Conservation (phyloP, 1,140 invertebrate species). For the Medauroidea extradentata region DNA sequence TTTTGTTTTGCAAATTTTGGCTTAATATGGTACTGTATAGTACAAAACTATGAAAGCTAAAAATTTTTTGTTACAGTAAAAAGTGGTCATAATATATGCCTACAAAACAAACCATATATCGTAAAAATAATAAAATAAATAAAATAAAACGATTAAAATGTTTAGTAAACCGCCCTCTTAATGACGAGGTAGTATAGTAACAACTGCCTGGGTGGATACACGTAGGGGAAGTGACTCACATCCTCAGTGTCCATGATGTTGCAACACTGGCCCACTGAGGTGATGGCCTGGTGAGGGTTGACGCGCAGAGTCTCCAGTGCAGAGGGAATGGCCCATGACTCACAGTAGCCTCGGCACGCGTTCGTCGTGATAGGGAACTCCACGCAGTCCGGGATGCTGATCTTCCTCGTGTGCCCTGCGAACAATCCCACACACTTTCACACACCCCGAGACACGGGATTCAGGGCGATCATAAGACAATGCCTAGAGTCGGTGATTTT, state of each 20-base stretch:
- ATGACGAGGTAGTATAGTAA: too few species aligned
- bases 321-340: conserved; percentile 70
- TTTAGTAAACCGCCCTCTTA: too few species aligned
- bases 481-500: too few species aligned
- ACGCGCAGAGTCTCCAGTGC: conserved; percentile 49
- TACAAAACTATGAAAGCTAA: too few species aligned
- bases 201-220: too few species aligned
- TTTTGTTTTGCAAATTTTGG: too few species aligned
- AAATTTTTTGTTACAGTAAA: too few species aligned
- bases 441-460: neutral
- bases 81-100: too few species aligned
- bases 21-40: too few species aligned
- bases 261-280: conserved; percentile 83
- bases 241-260: conserved; percentile 84
- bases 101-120: too few species aligned
- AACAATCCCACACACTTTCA: conserved; percentile 13
- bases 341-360: conserved; percentile 80
- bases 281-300: conserved; percentile 65
- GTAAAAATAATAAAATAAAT: too few species aligned
- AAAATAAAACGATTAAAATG: too few species aligned
- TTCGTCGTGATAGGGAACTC: conserved; percentile 81
- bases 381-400: conserved; percentile 77
- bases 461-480: neutral
- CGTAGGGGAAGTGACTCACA: conserved; percentile 53
- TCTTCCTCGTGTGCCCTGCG: conserved; percentile 69